Percentiles rank a stretch among this genome's conserved stretches.
These are phyloP conservation scores for Thalassophryne amazonica DNA, from an alignment of 2,797 vertebrate species.

Conservation along the genomic window DNA sequence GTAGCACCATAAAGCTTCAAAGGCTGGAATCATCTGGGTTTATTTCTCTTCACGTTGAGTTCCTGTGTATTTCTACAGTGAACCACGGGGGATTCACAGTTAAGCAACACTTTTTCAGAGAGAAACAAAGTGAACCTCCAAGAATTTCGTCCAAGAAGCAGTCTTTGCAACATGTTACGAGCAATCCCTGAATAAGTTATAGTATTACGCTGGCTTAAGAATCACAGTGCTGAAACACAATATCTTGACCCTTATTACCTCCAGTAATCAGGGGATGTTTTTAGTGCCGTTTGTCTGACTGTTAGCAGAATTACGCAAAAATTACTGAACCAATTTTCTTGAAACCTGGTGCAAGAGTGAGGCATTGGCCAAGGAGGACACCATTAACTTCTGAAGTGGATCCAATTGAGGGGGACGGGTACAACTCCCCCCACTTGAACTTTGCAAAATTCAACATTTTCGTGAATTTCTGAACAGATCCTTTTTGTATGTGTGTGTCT, in stretches of 20 bases:
- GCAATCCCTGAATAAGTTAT: constrained; percentile 12
- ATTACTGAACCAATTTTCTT: too few relatives aligned
- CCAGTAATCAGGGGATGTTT: not conserved
- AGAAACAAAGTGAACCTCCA: constrained; percentile 41
- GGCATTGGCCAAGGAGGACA: too few relatives aligned
- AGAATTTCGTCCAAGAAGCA: constrained; percentile 35
- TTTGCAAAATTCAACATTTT: too few relatives aligned
- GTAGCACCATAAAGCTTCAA: constrained; percentile 67
- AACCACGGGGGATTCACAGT: constrained; percentile 29
- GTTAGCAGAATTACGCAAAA: too few relatives aligned
- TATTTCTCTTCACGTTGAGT: constrained; percentile 46
- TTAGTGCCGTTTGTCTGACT: too few relatives aligned
- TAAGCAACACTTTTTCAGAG: constrained; percentile 43
- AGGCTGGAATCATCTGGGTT: constrained; percentile 59
- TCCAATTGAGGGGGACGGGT: too few relatives aligned
- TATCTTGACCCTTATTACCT: constrained; percentile 19
- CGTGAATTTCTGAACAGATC: too few relatives aligned
- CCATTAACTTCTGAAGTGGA: too few relatives aligned
- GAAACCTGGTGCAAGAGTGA: too few relatives aligned
- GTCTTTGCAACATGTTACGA: constrained; percentile 7
- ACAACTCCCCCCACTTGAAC: too few relatives aligned
- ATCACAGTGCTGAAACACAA: constrained; percentile 5
- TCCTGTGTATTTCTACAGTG: constrained; percentile 34
- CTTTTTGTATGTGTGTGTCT: too few relatives aligned
- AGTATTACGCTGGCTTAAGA: constrained; percentile 5